Conservation (phyloP, 2,888 invertebrate species). For the Thera britannica region DNA sequence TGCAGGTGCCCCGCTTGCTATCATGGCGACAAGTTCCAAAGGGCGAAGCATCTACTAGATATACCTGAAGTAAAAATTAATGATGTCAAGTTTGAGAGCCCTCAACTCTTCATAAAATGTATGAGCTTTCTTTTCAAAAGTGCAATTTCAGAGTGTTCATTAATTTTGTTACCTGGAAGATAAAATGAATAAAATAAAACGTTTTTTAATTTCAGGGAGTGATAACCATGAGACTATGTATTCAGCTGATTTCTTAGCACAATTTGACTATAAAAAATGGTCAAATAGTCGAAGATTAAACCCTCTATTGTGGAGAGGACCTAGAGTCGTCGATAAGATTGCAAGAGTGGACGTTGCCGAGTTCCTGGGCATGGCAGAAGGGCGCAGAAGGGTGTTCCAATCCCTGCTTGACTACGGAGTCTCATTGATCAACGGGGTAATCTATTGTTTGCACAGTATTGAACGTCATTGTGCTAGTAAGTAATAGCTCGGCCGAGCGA, state of each 20-base stretch:
- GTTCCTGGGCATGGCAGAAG: conserved; percentile 74
- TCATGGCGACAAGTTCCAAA: conserved; percentile 84
- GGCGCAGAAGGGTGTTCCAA: conserved; percentile 75
- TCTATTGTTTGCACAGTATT: conserved; percentile 36
- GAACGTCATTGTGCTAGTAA: conserved; percentile 34
- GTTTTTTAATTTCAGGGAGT: conserved; percentile 71
- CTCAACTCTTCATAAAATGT: conserved; percentile 80
- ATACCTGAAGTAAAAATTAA: conserved; percentile 77
- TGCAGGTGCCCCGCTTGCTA: conserved; percentile 85
- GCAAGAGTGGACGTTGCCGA: conserved; percentile 70
- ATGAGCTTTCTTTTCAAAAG: conserved; percentile 50
- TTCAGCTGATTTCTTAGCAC: conserved; percentile 72
- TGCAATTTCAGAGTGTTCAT: not conserved
- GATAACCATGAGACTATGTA: conserved; percentile 85
- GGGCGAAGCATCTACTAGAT: conserved; percentile 83
- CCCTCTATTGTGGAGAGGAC: conserved; percentile 78
- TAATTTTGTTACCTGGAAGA: not conserved
- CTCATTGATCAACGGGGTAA: conserved; percentile 68
- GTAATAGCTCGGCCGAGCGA: conserved; percentile 32
- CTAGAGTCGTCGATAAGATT: conserved; percentile 65
- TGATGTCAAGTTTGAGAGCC: conserved; percentile 55
- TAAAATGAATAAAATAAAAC: not conserved
- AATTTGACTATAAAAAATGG: conserved; percentile 66
- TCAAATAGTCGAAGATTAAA: conserved; percentile 57
- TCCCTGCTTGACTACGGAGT: conserved; percentile 83